Evolutionary conservation across 1,140 invertebrate genomes (phyloP), one percentile per base, ranked within the genome.

Genomic region (Armadillidium nasatum): DNA sequence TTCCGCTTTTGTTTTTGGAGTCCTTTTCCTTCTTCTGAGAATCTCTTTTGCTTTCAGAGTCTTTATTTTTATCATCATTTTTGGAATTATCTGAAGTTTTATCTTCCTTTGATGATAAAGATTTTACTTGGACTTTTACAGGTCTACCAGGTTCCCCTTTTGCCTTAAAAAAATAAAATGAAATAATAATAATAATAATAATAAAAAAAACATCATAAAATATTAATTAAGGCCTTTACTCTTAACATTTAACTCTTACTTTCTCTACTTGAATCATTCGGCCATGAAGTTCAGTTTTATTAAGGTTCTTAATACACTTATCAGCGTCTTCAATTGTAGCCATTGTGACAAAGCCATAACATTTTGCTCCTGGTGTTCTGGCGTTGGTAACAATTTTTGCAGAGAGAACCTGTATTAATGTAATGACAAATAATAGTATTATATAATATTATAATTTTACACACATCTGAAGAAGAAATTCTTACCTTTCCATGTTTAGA

Each of bases 351-450:
- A 96, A 96, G 44, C 95, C 96, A 84, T 96, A 97, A 84, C 94
- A 97, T 72, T 93, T 89, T 21, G 94, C 91, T 22, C 94, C 94
- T 2, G 95, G 94, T 43, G 92, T 94, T 73, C 91, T 88, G 0
- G 95, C 93, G 86, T 96, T 97, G 0, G 94, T 96, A 0, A 98
- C 95, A n/a, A 98, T 93, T 87, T 97, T 97, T 0, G 95, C 95
- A 73, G 93, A 94, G 83, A 95, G 84, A 13, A 89, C 74, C 74
- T 76, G 44, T 21, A 43, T 13, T 11, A 70, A 70, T 87, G 87
- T 88, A 76, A 69, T 80, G 72, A 71, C 4, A 79, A 73, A 69
- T 46, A 45, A 15, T 21, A 76, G 19, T 22, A 77, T 23, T 43
- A 19, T 15, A 75, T 75, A 23, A 67, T 66, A 21, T 15, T 44